Evolutionary conservation across 2,888 invertebrate species (phyloP).

Genomic region (Sminthurinus aureus): DNA sequence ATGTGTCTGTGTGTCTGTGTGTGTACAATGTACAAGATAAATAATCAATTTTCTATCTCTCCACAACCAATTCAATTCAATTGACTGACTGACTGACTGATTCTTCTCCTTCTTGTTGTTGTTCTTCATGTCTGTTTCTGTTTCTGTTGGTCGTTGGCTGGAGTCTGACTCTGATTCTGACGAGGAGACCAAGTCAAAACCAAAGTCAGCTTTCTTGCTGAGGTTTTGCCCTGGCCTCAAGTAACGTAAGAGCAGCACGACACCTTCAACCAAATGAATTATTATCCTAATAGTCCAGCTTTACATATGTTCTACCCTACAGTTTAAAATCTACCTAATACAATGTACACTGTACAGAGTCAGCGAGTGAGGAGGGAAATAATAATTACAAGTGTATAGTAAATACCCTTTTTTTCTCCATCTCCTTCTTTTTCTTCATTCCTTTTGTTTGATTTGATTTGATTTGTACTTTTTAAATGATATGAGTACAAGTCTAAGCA

Average conservation of each 20-base stretch:
- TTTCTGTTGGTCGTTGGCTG: slow-evolving; percentile 5
- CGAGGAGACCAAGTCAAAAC: neutral
- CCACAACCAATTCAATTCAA: slow-evolving; percentile 16
- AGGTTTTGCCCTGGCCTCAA: slow-evolving; percentile 40
- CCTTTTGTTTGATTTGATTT: slow-evolving; percentile 4
- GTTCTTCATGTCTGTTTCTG: neutral
- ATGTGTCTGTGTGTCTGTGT: slow-evolving; percentile 2
- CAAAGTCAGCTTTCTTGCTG: slow-evolving; percentile 12
- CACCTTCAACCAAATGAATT: slow-evolving; percentile 52
- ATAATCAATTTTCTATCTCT: slow-evolving; percentile 48
- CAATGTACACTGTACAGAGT: too few relatives aligned
- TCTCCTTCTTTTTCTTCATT: neutral
- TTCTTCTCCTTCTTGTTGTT: too few relatives aligned
- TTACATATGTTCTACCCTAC: neutral
- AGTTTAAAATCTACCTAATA: too few relatives aligned
- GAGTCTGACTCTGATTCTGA: neutral
- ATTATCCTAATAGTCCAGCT: slow-evolving; percentile 48
- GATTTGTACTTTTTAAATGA: neutral
- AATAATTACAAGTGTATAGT: slow-evolving; percentile 48
- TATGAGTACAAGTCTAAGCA: too few relatives aligned
- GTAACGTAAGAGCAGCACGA: slow-evolving; percentile 50
- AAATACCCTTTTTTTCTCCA: slow-evolving; percentile 17
- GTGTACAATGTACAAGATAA: slow-evolving; percentile 41
- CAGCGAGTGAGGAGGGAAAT: slow-evolving; percentile 38
- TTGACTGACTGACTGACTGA: slow-evolving; percentile 1